These are phyloP conservation scores for Drosophila lowei DNA, from an alignment of 1,140 invertebrate species.

Conservation along the genomic window DNA sequence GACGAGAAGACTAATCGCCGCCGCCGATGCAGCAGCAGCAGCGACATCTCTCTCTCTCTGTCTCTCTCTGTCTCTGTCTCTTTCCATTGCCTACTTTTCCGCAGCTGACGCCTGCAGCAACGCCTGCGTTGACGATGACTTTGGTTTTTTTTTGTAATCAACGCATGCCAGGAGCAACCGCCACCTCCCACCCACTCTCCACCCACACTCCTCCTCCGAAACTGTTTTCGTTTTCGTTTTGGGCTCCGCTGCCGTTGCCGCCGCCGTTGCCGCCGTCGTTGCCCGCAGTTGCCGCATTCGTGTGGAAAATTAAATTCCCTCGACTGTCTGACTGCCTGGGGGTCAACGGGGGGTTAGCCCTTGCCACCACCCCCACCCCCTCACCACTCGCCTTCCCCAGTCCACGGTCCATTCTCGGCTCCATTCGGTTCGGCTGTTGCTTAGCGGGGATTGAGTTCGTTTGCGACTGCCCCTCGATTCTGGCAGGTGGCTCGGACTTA, in stretches of 20 bases:
- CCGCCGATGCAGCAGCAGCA: conserved; percentile 25
- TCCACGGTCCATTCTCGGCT: no score
- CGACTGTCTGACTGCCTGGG: conserved; percentile 53
- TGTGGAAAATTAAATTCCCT: conserved; percentile 74
- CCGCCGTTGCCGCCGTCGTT: conserved; percentile 15
- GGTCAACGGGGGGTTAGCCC: not conserved
- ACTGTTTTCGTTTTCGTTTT: conserved; percentile 53
- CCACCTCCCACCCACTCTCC: not conserved
- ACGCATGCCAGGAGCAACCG: conserved; percentile 42
- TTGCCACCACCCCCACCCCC: no score
- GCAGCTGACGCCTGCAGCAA: conserved; percentile 10
- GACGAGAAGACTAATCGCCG: conserved; percentile 13
- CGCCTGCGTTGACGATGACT: conserved; percentile 9
- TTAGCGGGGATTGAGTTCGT: no score
- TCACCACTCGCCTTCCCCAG: no score
- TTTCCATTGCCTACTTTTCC: conserved; percentile 56
- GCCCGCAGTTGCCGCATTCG: conserved; percentile 47
- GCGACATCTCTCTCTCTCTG: conserved; percentile 27
- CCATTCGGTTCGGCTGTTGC: no score
- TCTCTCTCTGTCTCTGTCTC: no score
- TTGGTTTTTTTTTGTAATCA: conserved; percentile 61
- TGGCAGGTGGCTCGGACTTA: no score
- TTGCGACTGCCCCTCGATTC: no score
- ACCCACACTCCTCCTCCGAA: not conserved
- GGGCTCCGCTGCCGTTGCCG: no score